Evolutionary conservation across 2,888 invertebrate species (phyloP).

Genomic region (Leistus spinibarbis): DNA sequence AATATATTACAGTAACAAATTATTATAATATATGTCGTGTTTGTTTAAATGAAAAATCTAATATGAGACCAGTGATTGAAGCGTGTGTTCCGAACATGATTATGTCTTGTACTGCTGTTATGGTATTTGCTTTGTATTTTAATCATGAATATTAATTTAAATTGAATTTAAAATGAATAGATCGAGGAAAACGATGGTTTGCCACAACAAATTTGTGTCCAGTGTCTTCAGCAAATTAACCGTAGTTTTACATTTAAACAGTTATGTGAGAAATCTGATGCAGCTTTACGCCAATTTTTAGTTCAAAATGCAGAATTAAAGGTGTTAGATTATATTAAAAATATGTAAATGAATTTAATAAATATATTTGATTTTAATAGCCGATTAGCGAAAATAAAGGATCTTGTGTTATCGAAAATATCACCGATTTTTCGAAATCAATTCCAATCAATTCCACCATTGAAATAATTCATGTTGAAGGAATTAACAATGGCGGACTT

Average conservation of each 20-base stretch:
- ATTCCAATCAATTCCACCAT: neutral
- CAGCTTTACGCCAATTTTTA: slow-evolving; percentile 4
- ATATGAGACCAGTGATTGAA: slow-evolving; percentile 13
- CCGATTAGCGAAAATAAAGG: neutral
- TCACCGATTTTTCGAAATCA: neutral
- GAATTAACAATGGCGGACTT: neutral
- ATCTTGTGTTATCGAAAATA: neutral
- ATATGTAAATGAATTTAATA: neutral
- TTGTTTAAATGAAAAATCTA: slow-evolving; percentile 14
- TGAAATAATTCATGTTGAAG: neutral
- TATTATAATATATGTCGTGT: slow-evolving; percentile 22
- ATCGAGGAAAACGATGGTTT: slow-evolving; percentile 19
- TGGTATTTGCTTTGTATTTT: slow-evolving; percentile 1
- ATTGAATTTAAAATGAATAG: slow-evolving; percentile 5
- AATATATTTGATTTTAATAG: neutral
- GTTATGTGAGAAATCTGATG: slow-evolving; percentile 33
- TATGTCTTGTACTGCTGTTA: slow-evolving; percentile 21
- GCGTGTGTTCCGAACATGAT: slow-evolving; percentile 21
- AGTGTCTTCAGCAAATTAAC: slow-evolving; percentile 26
- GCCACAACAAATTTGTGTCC: slow-evolving; percentile 20
- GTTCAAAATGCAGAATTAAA: slow-evolving; percentile 6
- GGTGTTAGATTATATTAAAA: neutral
- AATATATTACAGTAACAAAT: neutral
- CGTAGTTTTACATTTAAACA: slow-evolving; percentile 27
- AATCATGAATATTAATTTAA: neutral